phyloP scores from a whole-genome alignment of 2,797 vertebrate species.

The Tragopan temminckii region DNA sequence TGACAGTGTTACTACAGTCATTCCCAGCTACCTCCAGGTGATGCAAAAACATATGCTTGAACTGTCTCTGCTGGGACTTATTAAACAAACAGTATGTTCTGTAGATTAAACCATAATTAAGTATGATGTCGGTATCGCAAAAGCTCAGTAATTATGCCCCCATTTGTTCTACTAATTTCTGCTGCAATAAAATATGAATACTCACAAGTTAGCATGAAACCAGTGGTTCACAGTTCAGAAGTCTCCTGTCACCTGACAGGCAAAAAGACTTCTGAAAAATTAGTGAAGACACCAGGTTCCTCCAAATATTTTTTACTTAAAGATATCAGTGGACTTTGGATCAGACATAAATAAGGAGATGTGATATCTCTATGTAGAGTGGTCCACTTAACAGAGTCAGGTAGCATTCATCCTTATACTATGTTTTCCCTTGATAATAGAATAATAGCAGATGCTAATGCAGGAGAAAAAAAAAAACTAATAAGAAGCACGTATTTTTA shows the following conservation, averaged over 20 bases:
- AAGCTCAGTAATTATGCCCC: constrained; percentile 17
- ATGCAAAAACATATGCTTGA: constrained; percentile 25
- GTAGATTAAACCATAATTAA: constrained; percentile 55
- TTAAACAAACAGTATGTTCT: constrained; percentile 53
- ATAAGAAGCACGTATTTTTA: constrained; percentile 62
- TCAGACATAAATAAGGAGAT: neutral
- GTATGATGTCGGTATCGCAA: neutral
- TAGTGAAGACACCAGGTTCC: neutral
- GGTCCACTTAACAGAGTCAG: neutral
- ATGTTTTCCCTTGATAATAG: neutral
- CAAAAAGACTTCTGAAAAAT: neutral
- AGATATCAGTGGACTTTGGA: neutral
- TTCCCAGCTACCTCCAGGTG: constrained; percentile 37
- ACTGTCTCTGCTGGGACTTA: constrained; percentile 40
- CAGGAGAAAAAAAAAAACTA: neutral
- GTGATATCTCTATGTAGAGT: neutral
- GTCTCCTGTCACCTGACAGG: neutral
- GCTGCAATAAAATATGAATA: neutral
- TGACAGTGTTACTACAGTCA: neutral
- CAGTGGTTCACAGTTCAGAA: neutral
- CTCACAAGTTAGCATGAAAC: neutral
- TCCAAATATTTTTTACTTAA: neutral
- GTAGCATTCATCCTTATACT: neutral
- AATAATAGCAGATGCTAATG: constrained; percentile 7
- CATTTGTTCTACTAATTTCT: neutral